These are phyloP conservation scores for Myioborus miniatus DNA, from an alignment of 2,797 vertebrate genomes.

Conservation along the genomic window DNA sequence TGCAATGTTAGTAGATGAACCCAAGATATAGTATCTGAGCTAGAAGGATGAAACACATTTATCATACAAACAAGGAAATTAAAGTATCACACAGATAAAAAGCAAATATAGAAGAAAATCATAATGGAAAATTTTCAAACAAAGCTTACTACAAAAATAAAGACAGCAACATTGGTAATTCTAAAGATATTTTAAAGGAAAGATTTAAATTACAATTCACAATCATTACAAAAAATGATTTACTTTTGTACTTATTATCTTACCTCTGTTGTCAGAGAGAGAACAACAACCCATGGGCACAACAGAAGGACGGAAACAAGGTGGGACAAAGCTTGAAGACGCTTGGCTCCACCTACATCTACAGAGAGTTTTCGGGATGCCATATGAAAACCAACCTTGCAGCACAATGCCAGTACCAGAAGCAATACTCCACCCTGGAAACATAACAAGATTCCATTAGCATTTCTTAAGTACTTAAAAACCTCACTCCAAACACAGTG, in stretches of 20 bases:
- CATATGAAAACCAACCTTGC: constrained; percentile 94
- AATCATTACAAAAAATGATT: not conserved
- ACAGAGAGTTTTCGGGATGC: constrained; percentile 91
- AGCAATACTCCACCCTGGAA: constrained; percentile 93
- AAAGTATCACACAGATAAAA: not conserved
- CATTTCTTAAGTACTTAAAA: not conserved
- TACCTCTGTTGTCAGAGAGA: constrained; percentile 93
- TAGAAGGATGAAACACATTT: not conserved
- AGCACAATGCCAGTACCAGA: constrained; percentile 88
- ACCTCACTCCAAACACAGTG: not conserved
- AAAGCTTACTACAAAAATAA: constrained; percentile 10
- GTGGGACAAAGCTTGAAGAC: constrained; percentile 93
- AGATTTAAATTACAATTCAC: not conserved
- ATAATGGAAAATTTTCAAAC: not conserved
- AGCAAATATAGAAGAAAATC: not conserved
- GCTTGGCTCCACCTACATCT: constrained; percentile 93
- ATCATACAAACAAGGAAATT: not conserved
- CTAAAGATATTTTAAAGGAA: not conserved
- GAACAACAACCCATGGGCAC: constrained; percentile 92
- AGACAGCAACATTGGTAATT: not conserved
- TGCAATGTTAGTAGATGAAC: not conserved
- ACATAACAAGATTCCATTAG: not conserved
- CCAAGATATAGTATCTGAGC: not conserved
- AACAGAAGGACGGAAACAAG: constrained; percentile 89
- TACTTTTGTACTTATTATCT: constrained; percentile 29